Evolutionary conservation across 2,797 vertebrate species (phyloP).

Genomic region (Diceros bicornis): DNA sequence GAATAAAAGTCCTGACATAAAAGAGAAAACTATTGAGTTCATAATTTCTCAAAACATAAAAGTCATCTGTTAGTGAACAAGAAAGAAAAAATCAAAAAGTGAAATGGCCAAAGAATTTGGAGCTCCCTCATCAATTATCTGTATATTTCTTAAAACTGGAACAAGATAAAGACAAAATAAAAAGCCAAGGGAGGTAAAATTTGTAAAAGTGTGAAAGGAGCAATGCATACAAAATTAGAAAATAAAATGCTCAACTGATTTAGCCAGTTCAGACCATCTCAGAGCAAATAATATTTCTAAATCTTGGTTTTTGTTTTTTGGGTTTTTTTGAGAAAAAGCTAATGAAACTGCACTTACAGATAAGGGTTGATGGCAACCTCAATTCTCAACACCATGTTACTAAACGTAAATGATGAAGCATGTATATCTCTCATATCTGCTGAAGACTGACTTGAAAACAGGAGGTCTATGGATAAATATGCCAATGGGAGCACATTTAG

Average conservation of each 20-base stretch:
- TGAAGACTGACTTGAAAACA: neutral
- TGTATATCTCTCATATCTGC: neutral
- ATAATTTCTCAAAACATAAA: conserved; percentile 53
- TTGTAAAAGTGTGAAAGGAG: neutral
- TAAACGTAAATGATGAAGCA: neutral
- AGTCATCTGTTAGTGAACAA: neutral
- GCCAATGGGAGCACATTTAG: neutral
- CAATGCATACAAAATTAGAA: neutral
- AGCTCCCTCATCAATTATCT: neutral
- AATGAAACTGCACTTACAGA: neutral
- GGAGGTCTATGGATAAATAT: neutral
- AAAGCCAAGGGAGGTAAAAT: conserved; percentile 23
- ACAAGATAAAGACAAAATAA: neutral
- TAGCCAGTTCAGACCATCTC: neutral
- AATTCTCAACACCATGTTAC: neutral
- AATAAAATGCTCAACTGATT: neutral
- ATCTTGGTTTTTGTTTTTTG: neutral
- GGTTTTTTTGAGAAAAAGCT: neutral
- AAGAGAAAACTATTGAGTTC: conserved; percentile 17
- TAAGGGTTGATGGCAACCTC: neutral
- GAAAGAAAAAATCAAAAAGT: conserved; percentile 2
- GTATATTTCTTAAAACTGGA: conserved; percentile 36
- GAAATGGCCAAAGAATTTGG: conserved; percentile 11
- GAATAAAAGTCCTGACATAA: neutral
- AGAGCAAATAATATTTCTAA: conserved; percentile 29